A percentile compares a stretch with the other conserved stretches of the same genome.
Conservation (phyloP, 2,797 vertebrate genomes). For the Microctenopoma lineatum region DNA sequence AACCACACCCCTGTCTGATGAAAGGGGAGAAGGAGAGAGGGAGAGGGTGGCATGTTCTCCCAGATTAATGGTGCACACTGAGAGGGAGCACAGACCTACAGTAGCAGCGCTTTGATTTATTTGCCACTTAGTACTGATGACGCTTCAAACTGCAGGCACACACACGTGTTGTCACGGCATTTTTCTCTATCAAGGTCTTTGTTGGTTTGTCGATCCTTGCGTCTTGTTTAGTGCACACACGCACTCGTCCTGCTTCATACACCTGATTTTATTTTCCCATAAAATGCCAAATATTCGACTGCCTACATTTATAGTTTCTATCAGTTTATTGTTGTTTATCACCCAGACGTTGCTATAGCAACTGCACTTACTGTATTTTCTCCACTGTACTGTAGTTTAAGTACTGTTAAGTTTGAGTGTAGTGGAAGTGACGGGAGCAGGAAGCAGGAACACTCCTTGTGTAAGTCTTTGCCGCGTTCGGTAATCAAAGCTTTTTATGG, state of each 20-base stretch:
- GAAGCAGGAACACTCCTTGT: slow-evolving; percentile 62
- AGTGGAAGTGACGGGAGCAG: slow-evolving; percentile 46
- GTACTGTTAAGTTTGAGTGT: slow-evolving; percentile 24
- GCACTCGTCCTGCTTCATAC: neutral
- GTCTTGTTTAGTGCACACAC: slow-evolving; percentile 61
- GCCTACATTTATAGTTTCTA: slow-evolving; percentile 12
- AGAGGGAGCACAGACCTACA: slow-evolving; percentile 85
- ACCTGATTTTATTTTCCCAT: slow-evolving; percentile 5
- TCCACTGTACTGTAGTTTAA: neutral
- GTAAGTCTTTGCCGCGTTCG: slow-evolving; percentile 56
- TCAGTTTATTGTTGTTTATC: slow-evolving; percentile 30
- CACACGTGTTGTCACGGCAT: slow-evolving; percentile 90
- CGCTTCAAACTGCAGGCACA: slow-evolving; percentile 93
- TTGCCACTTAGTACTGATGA: slow-evolving; percentile 97
- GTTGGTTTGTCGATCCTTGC: slow-evolving; percentile 63
- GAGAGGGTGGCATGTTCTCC: slow-evolving; percentile 28
- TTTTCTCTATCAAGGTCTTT: slow-evolving; percentile 88
- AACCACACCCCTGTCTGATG: slow-evolving; percentile 72
- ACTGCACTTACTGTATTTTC: slow-evolving; percentile 2
- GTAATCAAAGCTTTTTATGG: slow-evolving; percentile 78
- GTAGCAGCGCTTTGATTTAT: slow-evolving; percentile 92
- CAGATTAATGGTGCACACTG: slow-evolving; percentile 89
- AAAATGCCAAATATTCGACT: slow-evolving; percentile 13
- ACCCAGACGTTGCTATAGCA: slow-evolving; percentile 6
- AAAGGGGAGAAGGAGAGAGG: slow-evolving; percentile 44